Percentiles rank a stretch among this genome's conserved stretches.
These are phyloP conservation scores for Coranthus polyacanthus DNA, from an alignment of 2,797 vertebrate species.

Conservation along the genomic window DNA sequence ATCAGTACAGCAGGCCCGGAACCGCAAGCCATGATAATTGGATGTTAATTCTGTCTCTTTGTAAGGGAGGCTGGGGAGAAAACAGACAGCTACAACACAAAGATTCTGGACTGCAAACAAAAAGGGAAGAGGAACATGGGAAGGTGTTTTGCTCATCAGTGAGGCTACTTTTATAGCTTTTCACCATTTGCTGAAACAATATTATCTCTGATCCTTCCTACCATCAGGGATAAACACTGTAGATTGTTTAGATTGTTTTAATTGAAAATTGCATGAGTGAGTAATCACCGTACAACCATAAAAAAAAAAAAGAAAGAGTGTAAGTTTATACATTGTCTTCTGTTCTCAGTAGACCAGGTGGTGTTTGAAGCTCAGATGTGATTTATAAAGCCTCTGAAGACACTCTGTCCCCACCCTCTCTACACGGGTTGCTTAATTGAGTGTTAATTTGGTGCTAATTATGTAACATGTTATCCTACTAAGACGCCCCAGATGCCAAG, in stretches of 20 bases:
- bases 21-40: slow-evolving; percentile 21
- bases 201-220: slow-evolving; percentile 8
- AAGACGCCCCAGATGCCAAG: slow-evolving; percentile 78
- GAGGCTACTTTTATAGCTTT: slow-evolving; percentile 1
- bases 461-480: slow-evolving; percentile 78
- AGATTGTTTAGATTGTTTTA: slow-evolving; percentile 6
- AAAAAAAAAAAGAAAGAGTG: not conserved
- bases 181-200: slow-evolving; percentile 44
- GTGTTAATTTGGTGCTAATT: slow-evolving; percentile 86
- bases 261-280: slow-evolving; percentile 1
- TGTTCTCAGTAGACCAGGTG: slow-evolving; percentile 68
- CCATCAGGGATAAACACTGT: not conserved
- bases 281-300: not conserved
- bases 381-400: slow-evolving; percentile 72
- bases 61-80: slow-evolving; percentile 24
- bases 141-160: slow-evolving; percentile 15
- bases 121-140: slow-evolving; percentile 7
- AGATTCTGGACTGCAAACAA: slow-evolving; percentile 22
- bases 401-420: slow-evolving; percentile 70
- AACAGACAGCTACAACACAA: slow-evolving; percentile 4
- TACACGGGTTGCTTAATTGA: slow-evolving; percentile 79
- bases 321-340: slow-evolving; percentile 15
- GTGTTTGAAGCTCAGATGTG: slow-evolving; percentile 58
- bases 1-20: slow-evolving; percentile 37
- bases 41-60: slow-evolving; percentile 50